phyloP scores from a whole-genome alignment of 2,113 vertebrate genomes.

The Piaya cayana region DNA sequence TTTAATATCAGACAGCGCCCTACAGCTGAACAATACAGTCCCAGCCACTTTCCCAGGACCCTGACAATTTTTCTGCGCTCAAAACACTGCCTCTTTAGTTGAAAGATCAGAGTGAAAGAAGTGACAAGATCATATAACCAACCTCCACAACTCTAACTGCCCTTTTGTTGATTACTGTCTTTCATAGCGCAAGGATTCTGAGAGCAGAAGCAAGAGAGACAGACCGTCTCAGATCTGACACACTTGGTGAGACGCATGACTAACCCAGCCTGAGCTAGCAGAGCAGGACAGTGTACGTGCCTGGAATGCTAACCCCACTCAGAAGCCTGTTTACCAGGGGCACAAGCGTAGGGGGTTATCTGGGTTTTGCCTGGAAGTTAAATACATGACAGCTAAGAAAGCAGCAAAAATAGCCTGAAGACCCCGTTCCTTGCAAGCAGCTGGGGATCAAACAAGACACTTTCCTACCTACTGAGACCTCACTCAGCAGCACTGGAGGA shows the following conservation, averaged over 20 bases:
- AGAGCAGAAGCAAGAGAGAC: slow-evolving; percentile 8
- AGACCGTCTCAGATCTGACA: slow-evolving; percentile 5
- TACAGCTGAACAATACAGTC: background rate
- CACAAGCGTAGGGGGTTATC: background rate
- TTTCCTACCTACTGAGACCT: background rate
- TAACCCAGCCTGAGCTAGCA: slow-evolving; percentile 28
- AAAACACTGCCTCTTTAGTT: background rate
- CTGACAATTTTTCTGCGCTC: background rate
- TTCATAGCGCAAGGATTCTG: background rate
- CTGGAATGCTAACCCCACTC: slow-evolving; percentile 10
- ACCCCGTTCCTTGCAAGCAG: background rate
- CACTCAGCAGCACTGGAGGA: background rate
- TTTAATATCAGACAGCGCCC: background rate
- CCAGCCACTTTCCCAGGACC: background rate
- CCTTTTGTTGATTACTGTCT: slow-evolving; percentile 32
- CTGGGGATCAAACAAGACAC: background rate
- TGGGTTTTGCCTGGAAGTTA: background rate
- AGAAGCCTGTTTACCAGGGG: background rate
- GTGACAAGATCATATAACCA: background rate
- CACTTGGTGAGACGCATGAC: background rate
- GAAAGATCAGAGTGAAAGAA: background rate
- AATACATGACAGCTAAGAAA: background rate
- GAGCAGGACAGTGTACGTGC: background rate
- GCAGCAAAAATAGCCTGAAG: background rate
- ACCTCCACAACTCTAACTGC: background rate